These are phyloP conservation scores for Cenopis cana DNA, from an alignment of 2,888 invertebrate genomes.

Conservation along the genomic window DNA sequence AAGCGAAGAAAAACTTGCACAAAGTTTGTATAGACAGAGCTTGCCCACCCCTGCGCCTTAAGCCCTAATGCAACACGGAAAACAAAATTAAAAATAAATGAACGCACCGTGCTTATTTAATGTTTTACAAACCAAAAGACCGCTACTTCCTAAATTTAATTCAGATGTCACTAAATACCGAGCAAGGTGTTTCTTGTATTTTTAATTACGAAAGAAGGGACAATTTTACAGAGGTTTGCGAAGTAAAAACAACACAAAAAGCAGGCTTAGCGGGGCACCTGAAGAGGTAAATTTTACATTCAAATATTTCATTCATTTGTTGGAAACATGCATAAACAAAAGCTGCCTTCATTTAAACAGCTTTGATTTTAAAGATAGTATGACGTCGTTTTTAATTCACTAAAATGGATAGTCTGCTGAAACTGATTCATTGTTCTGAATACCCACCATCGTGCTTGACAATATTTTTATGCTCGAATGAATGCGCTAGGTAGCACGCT, in stretches of 20 bases:
- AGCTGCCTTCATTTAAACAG: conserved; percentile 9
- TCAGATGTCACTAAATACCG: conserved; percentile 21
- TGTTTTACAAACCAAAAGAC: not conserved
- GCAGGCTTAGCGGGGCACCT: conserved; percentile 19
- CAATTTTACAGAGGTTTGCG: conserved; percentile 11
- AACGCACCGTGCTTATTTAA: not conserved
- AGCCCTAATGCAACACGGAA: too few relatives aligned
- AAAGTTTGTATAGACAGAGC: too few relatives aligned
- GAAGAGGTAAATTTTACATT: conserved; percentile 32
- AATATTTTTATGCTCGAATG: not conserved
- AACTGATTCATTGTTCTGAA: conserved; percentile 7
- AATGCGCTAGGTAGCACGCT: not conserved
- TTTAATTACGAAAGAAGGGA: conserved; percentile 29
- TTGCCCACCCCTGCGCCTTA: too few relatives aligned
- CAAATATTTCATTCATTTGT: conserved; percentile 29
- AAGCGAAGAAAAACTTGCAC: too few relatives aligned
- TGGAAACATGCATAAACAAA: conserved; percentile 25
- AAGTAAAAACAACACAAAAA: conserved; percentile 34
- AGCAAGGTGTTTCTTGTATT: conserved; percentile 18
- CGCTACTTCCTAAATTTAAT: conserved; percentile 6
- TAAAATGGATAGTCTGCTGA: not conserved
- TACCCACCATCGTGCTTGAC: not conserved
- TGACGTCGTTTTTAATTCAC: not conserved
- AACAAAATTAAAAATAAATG: too few relatives aligned
- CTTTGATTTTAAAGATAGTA: conserved; percentile 2